These are phyloP conservation scores for Dorcus hopei DNA, from an alignment of 2,888 invertebrate species.

Conservation along the genomic window DNA sequence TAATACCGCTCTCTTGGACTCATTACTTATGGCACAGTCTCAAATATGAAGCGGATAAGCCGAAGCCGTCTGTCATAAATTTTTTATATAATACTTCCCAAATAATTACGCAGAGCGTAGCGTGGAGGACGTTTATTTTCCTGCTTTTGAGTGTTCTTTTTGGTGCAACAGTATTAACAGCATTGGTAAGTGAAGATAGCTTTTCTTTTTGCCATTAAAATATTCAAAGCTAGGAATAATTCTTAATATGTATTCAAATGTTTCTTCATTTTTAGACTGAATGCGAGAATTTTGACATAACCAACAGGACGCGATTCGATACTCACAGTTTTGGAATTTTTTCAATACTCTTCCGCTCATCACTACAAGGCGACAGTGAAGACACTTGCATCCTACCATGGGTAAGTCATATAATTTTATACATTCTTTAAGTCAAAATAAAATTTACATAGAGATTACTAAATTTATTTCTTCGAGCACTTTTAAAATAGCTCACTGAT, in stretches of 20 bases:
- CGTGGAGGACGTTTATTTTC: constrained; percentile 64
- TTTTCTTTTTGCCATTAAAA: background rate
- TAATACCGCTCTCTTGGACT: constrained; percentile 73
- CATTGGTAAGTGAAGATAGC: constrained; percentile 51
- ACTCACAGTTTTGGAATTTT: background rate
- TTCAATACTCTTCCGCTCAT: too few relatives aligned
- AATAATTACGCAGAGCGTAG: constrained; percentile 60
- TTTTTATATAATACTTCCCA: constrained; percentile 62
- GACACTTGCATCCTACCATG: constrained; percentile 27
- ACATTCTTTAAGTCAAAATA: background rate
- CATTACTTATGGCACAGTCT: constrained; percentile 64
- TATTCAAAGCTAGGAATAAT: constrained; percentile 1
- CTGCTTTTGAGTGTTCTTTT: constrained; percentile 63
- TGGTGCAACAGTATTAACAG: constrained; percentile 63
- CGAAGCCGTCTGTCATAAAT: constrained; percentile 57
- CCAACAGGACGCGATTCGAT: background rate
- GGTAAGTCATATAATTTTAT: constrained; percentile 21
- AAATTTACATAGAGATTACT: too few relatives aligned
- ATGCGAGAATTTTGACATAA: constrained; percentile 12
- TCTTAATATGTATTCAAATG: background rate
- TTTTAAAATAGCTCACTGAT: too few relatives aligned
- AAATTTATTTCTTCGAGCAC: too few relatives aligned
- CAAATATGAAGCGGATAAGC: constrained; percentile 51
- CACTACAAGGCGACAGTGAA: background rate
- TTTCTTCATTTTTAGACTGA: constrained; percentile 18